Base-by-base conservation (phyloP, 1,140 invertebrate genomes). In the Trichonephila inaurata region DNA sequence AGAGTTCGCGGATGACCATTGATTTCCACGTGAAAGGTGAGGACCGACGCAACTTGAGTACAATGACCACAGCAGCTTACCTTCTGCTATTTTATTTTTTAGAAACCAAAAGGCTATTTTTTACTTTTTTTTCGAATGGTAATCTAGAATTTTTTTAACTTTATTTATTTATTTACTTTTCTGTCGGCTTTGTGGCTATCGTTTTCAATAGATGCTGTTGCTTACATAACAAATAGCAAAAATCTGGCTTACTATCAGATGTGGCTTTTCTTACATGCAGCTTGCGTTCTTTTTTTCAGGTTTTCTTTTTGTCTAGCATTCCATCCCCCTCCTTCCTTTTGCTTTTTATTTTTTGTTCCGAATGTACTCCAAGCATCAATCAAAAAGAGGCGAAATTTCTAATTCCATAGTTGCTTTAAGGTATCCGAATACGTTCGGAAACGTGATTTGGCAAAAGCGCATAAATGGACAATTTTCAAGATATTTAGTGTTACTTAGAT, bases 31-130 rank as follows among this genome's bases (percentile, higher is more conserved):
- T 61, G 58, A 82, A 91, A 91, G 77, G 58, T 91, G 51, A 61
- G 62, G 60, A 91, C 44, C 89, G 89, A 91, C 89, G 77, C 89
- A 91, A 91, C 72, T 90, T 12, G 51, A 88, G 10, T 21, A 91
- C 89, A 91, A 91, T 82, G 89, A 61, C 24, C 89, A 82, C 72
- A 58, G 82, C 72, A 58, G 86, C 28, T 5, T 40, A 5, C 33
- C 19, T 64, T 19, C 8, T 5, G 18, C 33, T 16, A 14, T 85
- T 18, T 40, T 60, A 58, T 85, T 85, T n/a, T 85, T 85, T 85
- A 24, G 61, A 51, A 40, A 8, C 33, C 5, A 51, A 40, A 40
- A 19, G 51, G 16, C 33, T 85, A 28, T 60, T 85, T 85, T 85
- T 60, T 58, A 10, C 33, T 51, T 21, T 58, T 83, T 28, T 14